These are phyloP conservation scores for Perca fluviatilis DNA, from an alignment of 2,113 vertebrate species.

Conservation along the genomic window DNA sequence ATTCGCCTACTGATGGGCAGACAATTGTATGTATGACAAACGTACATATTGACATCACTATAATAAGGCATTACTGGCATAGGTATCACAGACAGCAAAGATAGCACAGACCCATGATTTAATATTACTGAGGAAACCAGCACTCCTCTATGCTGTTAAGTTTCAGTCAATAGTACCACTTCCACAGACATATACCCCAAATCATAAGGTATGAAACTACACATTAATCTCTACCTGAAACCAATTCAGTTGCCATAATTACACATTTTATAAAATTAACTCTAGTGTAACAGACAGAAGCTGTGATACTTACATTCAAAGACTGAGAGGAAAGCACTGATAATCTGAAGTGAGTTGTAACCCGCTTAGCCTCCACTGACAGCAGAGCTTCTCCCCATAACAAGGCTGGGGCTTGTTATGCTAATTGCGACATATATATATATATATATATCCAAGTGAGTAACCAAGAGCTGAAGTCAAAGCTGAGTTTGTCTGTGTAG, in stretches of 20 bases:
- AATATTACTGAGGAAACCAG: not conserved
- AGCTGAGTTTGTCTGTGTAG: constrained; percentile 16
- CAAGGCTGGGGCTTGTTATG: constrained; percentile 59
- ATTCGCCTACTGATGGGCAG: not conserved
- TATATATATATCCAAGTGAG: constrained; percentile 4
- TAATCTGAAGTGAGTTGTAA: constrained; percentile 46
- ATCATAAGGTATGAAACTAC: not conserved
- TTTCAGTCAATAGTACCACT: not conserved
- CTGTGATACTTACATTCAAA: constrained; percentile 40
- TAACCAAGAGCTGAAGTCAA: constrained; percentile 29
- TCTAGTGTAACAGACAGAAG: constrained; percentile 15
- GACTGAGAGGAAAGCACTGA: constrained; percentile 14
- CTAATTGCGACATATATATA: constrained; percentile 49
- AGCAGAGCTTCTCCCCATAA: constrained; percentile 52
- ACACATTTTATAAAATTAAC: constrained; percentile 43
- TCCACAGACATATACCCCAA: not conserved
- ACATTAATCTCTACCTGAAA: constrained; percentile 21
- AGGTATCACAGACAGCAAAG: too few relatives aligned
- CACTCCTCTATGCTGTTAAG: not conserved
- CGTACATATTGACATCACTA: not conserved
- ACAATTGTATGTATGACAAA: not conserved
- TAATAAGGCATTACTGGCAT: not conserved
- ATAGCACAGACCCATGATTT: not conserved
- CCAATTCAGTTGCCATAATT: constrained; percentile 18
- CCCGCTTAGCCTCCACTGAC: constrained; percentile 50